phyloP scores from a whole-genome alignment of 2,797 vertebrate genomes.

The Crocidura indochinensis region DNA sequence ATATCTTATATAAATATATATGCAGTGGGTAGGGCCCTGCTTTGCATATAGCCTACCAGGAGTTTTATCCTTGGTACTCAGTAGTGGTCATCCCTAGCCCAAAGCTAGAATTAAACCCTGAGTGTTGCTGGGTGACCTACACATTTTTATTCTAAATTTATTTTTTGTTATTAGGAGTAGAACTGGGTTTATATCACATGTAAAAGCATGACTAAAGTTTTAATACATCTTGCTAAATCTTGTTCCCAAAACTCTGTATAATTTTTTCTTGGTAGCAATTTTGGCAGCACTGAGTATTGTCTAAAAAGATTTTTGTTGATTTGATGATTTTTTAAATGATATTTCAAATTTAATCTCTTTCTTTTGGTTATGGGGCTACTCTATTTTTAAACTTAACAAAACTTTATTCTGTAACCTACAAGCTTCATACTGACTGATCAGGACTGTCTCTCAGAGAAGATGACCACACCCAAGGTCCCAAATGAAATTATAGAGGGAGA shows the following conservation, averaged over 20 bases:
- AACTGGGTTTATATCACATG: neutral
- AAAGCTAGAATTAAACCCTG: no score
- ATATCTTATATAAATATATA: no score
- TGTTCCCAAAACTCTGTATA: neutral
- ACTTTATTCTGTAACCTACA: no score
- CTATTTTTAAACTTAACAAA: neutral
- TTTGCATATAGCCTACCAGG: no score
- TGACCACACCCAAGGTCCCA: no score
- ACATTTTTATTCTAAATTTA: conserved; percentile 25
- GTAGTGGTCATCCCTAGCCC: no score
- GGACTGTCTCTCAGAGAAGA: no score
- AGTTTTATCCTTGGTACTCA: no score
- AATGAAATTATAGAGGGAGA: no score
- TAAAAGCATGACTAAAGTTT: conserved; percentile 54
- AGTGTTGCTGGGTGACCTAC: neutral
- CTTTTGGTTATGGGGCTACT: neutral
- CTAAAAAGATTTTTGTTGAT: conserved; percentile 55
- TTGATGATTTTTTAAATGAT: neutral
- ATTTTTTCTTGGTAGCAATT: conserved; percentile 43
- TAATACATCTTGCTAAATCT: conserved; percentile 36
- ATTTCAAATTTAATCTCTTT: conserved; percentile 8
- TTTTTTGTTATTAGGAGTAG: neutral
- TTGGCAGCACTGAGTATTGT: conserved; percentile 5
- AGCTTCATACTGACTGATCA: no score
- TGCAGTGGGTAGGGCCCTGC: no score